phyloP scores from a whole-genome alignment of 2,113 vertebrate genomes.

The Shinisaurus crocodilurus region DNA sequence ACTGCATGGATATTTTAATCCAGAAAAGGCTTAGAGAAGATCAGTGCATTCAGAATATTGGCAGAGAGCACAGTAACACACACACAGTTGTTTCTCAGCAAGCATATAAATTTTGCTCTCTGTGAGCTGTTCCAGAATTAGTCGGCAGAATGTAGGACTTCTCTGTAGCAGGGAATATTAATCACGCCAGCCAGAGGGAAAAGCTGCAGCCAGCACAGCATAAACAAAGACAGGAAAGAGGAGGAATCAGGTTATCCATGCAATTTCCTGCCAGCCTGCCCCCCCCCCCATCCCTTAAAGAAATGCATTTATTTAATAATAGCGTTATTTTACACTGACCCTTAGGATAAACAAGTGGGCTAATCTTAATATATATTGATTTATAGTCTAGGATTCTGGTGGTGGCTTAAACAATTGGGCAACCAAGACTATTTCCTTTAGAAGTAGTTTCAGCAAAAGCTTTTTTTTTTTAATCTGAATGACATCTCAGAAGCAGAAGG shows the following conservation, averaged over 20 bases:
- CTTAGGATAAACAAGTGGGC: not conserved
- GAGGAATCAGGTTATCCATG: conserved; percentile 68
- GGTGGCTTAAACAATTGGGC: conserved; percentile 30
- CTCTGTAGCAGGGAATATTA: conserved; percentile 61
- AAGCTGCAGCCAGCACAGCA: conserved; percentile 54
- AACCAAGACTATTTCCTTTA: conserved; percentile 42
- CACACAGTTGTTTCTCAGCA: conserved; percentile 35
- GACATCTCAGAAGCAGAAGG: conserved; percentile 26
- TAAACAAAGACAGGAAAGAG: conserved; percentile 30
- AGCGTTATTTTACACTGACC: conserved; percentile 47
- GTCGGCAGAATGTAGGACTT: conserved; percentile 47
- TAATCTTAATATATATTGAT: conserved; percentile 17
- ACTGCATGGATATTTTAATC: conserved; percentile 64
- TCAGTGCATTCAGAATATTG: conserved; percentile 49
- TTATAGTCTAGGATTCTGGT: fast-evolving
- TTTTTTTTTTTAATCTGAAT: conserved; percentile 59
- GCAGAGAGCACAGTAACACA: conserved; percentile 22
- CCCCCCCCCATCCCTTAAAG: conserved; percentile 51
- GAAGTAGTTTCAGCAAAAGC: conserved; percentile 57
- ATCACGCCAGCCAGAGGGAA: conserved; percentile 65
- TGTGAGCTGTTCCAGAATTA: conserved; percentile 45
- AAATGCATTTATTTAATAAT: conserved; percentile 65
- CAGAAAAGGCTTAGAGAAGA: conserved; percentile 58
- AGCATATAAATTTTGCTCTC: conserved; percentile 12
- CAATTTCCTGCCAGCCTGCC: conserved; percentile 56